phyloP scores from a whole-genome alignment of 1,140 invertebrate genomes.

The Eriosoma lanigerum region DNA sequence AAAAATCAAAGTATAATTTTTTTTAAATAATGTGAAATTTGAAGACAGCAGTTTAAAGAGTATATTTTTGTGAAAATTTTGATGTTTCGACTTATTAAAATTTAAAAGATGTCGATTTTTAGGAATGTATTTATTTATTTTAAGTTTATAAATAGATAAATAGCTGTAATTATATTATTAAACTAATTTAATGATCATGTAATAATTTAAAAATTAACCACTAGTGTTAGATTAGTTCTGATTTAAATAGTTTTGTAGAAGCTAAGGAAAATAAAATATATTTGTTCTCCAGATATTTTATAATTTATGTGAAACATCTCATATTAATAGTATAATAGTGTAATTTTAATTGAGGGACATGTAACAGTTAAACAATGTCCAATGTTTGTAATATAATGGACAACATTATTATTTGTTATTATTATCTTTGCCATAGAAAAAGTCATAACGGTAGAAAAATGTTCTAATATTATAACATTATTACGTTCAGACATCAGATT shows the following conservation, averaged over 20 bases:
- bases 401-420: neutral
- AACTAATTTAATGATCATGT: neutral
- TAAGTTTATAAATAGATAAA: too few relatives aligned
- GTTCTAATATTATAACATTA: constrained; percentile 7
- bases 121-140: too few relatives aligned
- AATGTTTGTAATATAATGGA: neutral
- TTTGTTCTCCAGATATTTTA: neutral
- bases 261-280: neutral
- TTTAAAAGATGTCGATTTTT: too few relatives aligned
- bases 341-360: neutral
- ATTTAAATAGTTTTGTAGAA: too few relatives aligned
- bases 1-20: too few relatives aligned
- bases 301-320: neutral
- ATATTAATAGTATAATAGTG: neutral
- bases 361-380: neutral
- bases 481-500: neutral
- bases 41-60: too few relatives aligned
- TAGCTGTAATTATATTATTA: neutral
- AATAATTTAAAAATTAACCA: neutral
- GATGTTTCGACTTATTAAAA: too few relatives aligned
- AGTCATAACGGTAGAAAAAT: neutral
- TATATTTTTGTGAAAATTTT: too few relatives aligned
- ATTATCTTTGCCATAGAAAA: neutral
- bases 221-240: too few relatives aligned
- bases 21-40: too few relatives aligned